Conservation (phyloP, 2,888 invertebrate species). For the Nymphalis c-album region DNA sequence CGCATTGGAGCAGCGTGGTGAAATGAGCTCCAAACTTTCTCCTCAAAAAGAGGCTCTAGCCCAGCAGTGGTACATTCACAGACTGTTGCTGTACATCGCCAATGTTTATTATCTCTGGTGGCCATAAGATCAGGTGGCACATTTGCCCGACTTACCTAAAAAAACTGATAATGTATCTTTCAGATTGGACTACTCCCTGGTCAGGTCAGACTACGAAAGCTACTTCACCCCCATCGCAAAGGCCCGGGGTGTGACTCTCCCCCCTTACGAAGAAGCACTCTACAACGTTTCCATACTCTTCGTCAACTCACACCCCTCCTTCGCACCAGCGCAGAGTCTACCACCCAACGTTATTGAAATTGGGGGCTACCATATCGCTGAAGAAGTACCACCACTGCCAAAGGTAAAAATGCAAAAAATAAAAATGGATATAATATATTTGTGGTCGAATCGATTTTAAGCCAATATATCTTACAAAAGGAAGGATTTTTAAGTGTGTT, state of each 20-base stretch:
- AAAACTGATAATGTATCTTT: background rate
- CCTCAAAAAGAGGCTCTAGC: too few species aligned
- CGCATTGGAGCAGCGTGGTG: too few species aligned
- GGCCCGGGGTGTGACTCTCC: conserved; percentile 48
- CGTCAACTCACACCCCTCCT: conserved; percentile 56
- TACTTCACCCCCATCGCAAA: conserved; percentile 49
- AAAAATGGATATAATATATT: background rate
- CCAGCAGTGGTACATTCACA: too few species aligned
- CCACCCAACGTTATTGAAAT: conserved; percentile 60
- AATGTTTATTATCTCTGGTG: background rate
- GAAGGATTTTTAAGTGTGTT: too few species aligned
- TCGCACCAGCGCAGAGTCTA: conserved; percentile 46
- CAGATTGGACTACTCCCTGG: conserved; percentile 8
- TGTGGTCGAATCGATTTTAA: background rate
- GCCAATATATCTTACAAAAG: too few species aligned
- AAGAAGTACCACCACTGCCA: conserved; percentile 50
- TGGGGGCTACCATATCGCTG: conserved; percentile 60
- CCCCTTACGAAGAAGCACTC: conserved; percentile 45
- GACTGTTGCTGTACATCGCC: too few species aligned
- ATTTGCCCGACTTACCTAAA: too few species aligned
- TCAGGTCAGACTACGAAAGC: conserved; percentile 41
- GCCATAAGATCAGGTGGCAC: background rate
- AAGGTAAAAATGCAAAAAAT: conserved; percentile 49
- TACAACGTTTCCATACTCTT: conserved; percentile 55
- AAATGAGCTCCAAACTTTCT: too few species aligned